phyloP scores from a whole-genome alignment of 1,140 invertebrate species.

The Drosophila sulfurigaster region DNA sequence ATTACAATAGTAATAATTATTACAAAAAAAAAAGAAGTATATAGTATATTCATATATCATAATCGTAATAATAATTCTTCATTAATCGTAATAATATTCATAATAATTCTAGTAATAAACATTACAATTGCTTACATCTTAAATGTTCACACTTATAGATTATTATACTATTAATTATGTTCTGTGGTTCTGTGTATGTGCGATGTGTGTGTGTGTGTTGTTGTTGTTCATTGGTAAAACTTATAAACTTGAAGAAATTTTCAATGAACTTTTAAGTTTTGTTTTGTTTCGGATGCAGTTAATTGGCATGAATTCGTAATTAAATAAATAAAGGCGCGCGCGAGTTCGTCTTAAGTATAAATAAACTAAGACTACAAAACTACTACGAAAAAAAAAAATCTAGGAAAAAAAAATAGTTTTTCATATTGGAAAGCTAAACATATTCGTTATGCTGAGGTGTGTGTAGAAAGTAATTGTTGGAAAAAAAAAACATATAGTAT shows the following conservation, averaged over 20 bases:
- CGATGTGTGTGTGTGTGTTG: slow-evolving; percentile 3
- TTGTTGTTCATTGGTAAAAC: slow-evolving; percentile 61
- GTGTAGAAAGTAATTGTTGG: slow-evolving; percentile 42
- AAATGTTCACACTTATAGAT: slow-evolving; percentile 38
- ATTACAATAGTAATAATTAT: slow-evolving; percentile 51
- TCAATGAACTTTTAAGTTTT: slow-evolving; percentile 52
- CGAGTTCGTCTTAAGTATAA: slow-evolving; percentile 13
- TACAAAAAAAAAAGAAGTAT: slow-evolving; percentile 36
- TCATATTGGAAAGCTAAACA: slow-evolving; percentile 22
- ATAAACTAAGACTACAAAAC: slow-evolving; percentile 35
- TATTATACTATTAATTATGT: slow-evolving; percentile 9
- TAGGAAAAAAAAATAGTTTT: slow-evolving; percentile 12
- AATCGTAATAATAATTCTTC: slow-evolving; percentile 9
- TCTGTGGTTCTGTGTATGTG: slow-evolving; percentile 8
- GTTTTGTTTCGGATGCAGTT: slow-evolving; percentile 7
- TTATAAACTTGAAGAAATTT: slow-evolving; percentile 70
- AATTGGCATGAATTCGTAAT: slow-evolving; percentile 43
- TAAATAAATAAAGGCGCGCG: slow-evolving; percentile 57
- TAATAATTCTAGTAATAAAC: slow-evolving; percentile 43
- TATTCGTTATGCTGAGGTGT: slow-evolving; percentile 37
- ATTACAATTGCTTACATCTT: slow-evolving; percentile 41
- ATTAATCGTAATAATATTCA: slow-evolving; percentile 39
- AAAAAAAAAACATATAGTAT: not conserved
- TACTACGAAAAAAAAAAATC: not conserved
- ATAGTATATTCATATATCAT: slow-evolving; percentile 22